A percentile compares a stretch with the other conserved stretches of the same genome.
phyloP scores from a whole-genome alignment of 2,113 vertebrate species.

The Notechis scutatus region DNA sequence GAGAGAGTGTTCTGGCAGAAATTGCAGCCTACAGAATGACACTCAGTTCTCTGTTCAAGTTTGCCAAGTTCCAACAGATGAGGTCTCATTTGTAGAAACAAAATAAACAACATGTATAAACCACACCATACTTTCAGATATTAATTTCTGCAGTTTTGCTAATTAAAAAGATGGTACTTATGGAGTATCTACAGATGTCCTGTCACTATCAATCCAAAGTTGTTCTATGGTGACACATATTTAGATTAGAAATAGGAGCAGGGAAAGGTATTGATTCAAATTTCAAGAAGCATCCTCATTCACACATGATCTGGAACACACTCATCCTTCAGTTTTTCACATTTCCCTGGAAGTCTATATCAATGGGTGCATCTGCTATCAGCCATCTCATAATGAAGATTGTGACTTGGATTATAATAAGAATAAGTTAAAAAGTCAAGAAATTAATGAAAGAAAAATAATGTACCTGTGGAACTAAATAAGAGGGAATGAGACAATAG shows the following conservation, averaged over 20 bases:
- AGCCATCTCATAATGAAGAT: not conserved
- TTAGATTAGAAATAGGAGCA: not conserved
- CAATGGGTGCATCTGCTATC: not conserved
- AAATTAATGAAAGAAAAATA: not conserved
- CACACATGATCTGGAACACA: not conserved
- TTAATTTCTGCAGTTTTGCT: not conserved
- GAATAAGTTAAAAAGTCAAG: not conserved
- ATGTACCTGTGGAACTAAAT: not conserved
- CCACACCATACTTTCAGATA: rapidly evolving
- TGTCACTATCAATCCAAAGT: not conserved
- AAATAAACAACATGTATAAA: not conserved
- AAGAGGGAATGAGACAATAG: not conserved
- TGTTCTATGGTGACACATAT: not conserved
- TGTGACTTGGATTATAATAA: not conserved
- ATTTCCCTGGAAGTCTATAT: not conserved
- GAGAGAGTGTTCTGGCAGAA: not conserved
- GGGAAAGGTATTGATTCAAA: not conserved
- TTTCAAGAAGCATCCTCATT: not conserved
- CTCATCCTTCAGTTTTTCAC: not conserved
- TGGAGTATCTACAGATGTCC: not conserved
- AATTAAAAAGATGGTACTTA: not conserved
- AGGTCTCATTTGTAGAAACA: not conserved
- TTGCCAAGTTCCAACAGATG: not conserved
- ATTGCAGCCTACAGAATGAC: not conserved
- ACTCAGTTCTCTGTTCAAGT: not conserved